phyloP scores from a whole-genome alignment of 2,888 invertebrate genomes.

The Folsomia candida region DNA sequence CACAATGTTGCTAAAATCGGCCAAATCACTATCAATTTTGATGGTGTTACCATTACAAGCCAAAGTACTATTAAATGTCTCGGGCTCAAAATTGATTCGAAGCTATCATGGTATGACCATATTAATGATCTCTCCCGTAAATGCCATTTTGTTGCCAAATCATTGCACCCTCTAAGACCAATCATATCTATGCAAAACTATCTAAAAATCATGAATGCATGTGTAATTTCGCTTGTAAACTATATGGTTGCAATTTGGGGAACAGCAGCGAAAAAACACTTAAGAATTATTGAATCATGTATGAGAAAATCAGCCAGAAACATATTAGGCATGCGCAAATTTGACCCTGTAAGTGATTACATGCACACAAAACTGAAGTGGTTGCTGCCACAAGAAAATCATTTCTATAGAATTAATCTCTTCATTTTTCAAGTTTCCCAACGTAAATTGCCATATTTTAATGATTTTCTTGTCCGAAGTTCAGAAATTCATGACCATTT shows the following conservation, averaged over 20 bases:
- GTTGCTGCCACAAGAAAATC: background rate
- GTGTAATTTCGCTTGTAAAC: background rate
- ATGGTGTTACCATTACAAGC: background rate
- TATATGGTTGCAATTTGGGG: conserved; percentile 9
- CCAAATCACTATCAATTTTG: background rate
- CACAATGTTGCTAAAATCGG: background rate
- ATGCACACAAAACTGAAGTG: background rate
- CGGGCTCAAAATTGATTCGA: background rate
- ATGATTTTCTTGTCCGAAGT: background rate
- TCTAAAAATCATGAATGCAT: background rate
- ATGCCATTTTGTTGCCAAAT: background rate
- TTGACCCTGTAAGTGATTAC: background rate
- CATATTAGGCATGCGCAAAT: background rate
- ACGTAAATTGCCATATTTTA: background rate
- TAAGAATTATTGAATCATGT: background rate
- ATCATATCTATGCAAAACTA: background rate
- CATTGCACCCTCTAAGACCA: background rate
- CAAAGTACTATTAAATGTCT: background rate
- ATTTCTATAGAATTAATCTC: background rate
- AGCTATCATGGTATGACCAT: background rate
- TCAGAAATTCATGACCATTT: background rate
- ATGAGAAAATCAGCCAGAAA: background rate
- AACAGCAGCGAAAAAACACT: background rate
- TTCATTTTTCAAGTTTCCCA: background rate
- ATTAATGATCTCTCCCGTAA: background rate